Percentiles rank a stretch among this genome's conserved stretches.
phyloP scores from a whole-genome alignment of 2,797 vertebrate genomes.

The Notolabrus celidotus region DNA sequence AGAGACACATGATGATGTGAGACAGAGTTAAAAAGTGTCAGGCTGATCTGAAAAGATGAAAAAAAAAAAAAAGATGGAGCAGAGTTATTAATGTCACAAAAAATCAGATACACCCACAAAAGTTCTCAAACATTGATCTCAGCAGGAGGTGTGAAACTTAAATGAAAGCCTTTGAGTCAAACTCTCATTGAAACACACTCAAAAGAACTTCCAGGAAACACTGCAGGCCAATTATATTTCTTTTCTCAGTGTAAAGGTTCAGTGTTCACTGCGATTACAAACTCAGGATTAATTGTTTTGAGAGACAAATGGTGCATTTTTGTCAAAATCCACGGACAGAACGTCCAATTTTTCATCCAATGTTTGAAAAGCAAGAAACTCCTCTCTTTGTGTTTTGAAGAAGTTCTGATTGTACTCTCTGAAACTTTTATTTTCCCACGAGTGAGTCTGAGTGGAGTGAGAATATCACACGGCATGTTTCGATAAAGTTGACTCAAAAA shows the following conservation, averaged over 20 bases:
- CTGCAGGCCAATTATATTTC: slow-evolving; percentile 23
- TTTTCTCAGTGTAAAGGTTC: background rate
- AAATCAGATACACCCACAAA: slow-evolving; percentile 61
- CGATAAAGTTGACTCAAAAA: slow-evolving; percentile 43
- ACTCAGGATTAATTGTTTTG: slow-evolving; percentile 1
- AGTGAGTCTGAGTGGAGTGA: background rate
- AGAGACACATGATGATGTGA: slow-evolving; percentile 57
- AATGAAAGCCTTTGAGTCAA: slow-evolving; percentile 63
- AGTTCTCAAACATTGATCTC: slow-evolving; percentile 65
- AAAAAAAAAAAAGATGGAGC: slow-evolving; percentile 44
- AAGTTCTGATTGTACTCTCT: background rate
- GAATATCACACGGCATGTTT: background rate
- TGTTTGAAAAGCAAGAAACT: slow-evolving; percentile 1
- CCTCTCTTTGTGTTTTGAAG: background rate
- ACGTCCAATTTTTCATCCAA: slow-evolving; percentile 3
- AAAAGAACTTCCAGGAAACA: slow-evolving; percentile 31
- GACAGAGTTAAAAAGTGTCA: slow-evolving; percentile 34
- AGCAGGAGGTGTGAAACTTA: slow-evolving; percentile 60
- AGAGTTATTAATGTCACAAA: slow-evolving; percentile 39
- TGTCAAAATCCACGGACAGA: background rate
- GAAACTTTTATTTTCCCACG: background rate
- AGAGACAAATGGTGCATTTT: slow-evolving; percentile 7
- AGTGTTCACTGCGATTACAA: slow-evolving; percentile 6
- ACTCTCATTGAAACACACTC: slow-evolving; percentile 48
- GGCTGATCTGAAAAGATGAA: slow-evolving; percentile 51